Percentiles rank a stretch among this genome's conserved stretches.
Conservation (phyloP, 2,797 vertebrate species). For the Rhinichthys osculus region DNA sequence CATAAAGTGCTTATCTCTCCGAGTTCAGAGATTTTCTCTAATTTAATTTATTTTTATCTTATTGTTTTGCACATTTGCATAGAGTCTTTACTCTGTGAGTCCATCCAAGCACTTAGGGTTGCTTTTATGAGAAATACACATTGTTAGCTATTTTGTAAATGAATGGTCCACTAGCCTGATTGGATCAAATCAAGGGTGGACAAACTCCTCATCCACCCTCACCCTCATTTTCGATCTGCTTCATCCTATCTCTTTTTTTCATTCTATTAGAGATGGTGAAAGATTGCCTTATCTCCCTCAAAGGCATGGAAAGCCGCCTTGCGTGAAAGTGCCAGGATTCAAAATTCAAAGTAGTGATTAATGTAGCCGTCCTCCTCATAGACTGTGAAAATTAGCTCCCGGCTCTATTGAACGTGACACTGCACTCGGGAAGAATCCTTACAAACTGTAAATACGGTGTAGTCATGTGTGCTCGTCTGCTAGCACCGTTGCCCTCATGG, state of each 20-base stretch:
- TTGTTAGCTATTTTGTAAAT: conserved; percentile 38
- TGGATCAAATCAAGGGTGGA: conserved; percentile 54
- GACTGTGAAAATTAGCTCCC: conserved; percentile 52
- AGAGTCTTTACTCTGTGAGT: not conserved
- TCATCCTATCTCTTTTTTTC: conserved; percentile 63
- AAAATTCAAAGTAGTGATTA: conserved; percentile 50
- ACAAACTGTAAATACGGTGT: conserved; percentile 52
- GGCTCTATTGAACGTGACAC: conserved; percentile 43
- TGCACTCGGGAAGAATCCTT: conserved; percentile 30
- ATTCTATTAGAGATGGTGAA: conserved; percentile 49
- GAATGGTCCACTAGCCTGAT: conserved; percentile 9
- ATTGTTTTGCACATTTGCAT: conserved; percentile 15
- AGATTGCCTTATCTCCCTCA: conserved; percentile 53
- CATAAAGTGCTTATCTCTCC: conserved; percentile 1
- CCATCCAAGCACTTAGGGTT: conserved; percentile 9
- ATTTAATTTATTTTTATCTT: not conserved
- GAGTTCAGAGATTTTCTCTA: conserved; percentile 13
- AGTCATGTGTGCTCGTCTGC: conserved; percentile 25
- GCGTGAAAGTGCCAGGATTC: conserved; percentile 56
- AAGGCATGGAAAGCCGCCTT: conserved; percentile 45
- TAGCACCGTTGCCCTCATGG: conserved; percentile 16
- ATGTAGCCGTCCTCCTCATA: conserved; percentile 54
- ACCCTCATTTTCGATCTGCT: conserved; percentile 52
- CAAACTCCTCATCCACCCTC: conserved; percentile 47
- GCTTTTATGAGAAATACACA: conserved; percentile 38